Conservation (phyloP, 1,140 invertebrate genomes). For the Meteorus sp. region DNA sequence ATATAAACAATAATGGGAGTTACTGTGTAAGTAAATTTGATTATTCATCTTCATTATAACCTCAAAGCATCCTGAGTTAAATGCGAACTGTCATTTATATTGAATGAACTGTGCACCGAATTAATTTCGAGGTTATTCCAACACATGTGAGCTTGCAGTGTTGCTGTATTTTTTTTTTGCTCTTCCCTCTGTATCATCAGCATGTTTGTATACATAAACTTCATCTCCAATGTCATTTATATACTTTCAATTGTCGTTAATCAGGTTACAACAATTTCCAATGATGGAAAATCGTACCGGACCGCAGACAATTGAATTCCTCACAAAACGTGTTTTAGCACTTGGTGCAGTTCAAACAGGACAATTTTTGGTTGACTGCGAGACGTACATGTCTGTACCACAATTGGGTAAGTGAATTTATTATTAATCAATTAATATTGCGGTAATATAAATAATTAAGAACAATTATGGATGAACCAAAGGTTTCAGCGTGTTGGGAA, state of each 20-base stretch:
- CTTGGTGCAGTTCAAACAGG: conserved; percentile 85
- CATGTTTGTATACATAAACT: no score
- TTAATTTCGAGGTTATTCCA: neutral
- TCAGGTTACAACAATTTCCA: conserved; percentile 76
- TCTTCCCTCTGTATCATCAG: no score
- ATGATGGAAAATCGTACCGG: conserved; percentile 85
- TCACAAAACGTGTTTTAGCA: conserved; percentile 82
- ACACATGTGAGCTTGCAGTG: neutral
- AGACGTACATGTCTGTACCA: conserved; percentile 84
- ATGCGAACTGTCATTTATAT: conserved; percentile 10
- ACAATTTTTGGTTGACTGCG: conserved; percentile 92
- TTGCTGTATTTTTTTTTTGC: neutral
- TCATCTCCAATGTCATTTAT: no score
- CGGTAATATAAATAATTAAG: no score
- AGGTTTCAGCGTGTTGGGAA: no score
- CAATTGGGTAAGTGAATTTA: conserved; percentile 70
- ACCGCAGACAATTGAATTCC: conserved; percentile 79
- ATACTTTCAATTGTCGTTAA: no score
- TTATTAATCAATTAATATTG: no score
- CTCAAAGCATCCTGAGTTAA: neutral
- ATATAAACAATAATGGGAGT: conserved; percentile 25
- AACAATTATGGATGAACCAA: no score
- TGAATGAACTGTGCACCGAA: neutral
- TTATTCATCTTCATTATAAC: neutral
- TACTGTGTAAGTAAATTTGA: conserved; percentile 15